Evolutionary conservation across 92 coral and sea anemone species (phyloP).

Genomic region (Phenganax stokvisi): DNA sequence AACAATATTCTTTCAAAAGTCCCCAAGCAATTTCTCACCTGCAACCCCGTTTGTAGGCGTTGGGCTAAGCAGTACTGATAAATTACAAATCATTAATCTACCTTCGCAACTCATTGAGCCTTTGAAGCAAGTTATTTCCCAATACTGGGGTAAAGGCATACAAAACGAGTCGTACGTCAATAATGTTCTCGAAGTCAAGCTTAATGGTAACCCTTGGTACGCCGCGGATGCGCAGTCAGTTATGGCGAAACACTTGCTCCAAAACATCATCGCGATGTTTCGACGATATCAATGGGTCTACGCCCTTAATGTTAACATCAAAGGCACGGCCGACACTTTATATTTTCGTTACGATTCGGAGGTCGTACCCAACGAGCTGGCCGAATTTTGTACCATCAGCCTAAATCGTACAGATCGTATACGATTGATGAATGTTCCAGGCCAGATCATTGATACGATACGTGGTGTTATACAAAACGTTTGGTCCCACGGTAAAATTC

Average conservation of each 20-base stretch:
- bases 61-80: conserved; percentile 54
- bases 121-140: conserved; percentile 35
- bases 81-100: conserved; percentile 48
- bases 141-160: conserved; percentile 49
- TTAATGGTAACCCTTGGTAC: conserved; percentile 49
- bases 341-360: conserved; percentile 49
- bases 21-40: conserved; percentile 17
- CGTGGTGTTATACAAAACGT: conserved; percentile 43
- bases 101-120: conserved; percentile 45
- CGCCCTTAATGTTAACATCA: conserved; percentile 45
- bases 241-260: conserved; percentile 42
- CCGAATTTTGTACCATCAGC: conserved; percentile 44
- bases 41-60: conserved; percentile 49
- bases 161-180: conserved; percentile 44
- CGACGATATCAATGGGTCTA: conserved; percentile 46
- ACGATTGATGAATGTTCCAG: conserved; percentile 47
- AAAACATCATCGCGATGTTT: conserved; percentile 42
- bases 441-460: conserved; percentile 38
- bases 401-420: conserved; percentile 45
- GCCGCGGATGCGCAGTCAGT: conserved; percentile 50
- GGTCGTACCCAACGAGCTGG: conserved; percentile 21
- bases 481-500: conserved; percentile 50
- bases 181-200: conserved; percentile 42
- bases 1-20: conserved; percentile 47
- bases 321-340: conserved; percentile 43